phyloP scores from a whole-genome alignment of 1,140 invertebrate genomes.

The Adelges cooleyi region DNA sequence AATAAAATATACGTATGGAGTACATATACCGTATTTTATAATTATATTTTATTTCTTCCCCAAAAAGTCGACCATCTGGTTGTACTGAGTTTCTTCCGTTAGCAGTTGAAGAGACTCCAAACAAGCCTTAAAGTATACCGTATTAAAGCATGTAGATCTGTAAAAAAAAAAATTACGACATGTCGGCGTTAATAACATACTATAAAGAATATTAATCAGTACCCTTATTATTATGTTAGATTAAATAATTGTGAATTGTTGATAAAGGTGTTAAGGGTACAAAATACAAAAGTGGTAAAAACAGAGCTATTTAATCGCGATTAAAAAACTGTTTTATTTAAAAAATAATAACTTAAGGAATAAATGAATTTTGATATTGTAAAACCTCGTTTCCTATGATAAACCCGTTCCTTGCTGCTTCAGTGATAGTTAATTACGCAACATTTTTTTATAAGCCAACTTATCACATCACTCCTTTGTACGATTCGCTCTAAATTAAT shows the following conservation, averaged over 20 bases:
- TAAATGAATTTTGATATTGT: too few species aligned
- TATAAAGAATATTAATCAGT: not conserved
- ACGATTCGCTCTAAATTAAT: too few species aligned
- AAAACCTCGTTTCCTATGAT: too few species aligned
- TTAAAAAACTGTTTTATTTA: not conserved
- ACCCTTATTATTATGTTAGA: too few species aligned
- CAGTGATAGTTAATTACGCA: too few species aligned
- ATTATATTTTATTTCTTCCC: constrained; percentile 35
- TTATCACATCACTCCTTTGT: too few species aligned
- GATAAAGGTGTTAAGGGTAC: constrained; percentile 4
- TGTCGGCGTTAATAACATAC: not conserved
- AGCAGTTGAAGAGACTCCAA: constrained; percentile 70
- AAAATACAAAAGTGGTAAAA: constrained; percentile 15
- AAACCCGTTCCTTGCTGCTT: too few species aligned
- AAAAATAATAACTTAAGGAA: too few species aligned
- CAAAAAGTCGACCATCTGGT: constrained; percentile 49
- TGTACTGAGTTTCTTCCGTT: constrained; percentile 66
- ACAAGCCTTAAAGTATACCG: constrained; percentile 82
- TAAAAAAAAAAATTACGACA: constrained; percentile 37
- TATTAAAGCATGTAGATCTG: constrained; percentile 84
- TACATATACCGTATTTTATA: constrained; percentile 8
- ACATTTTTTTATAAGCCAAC: too few species aligned
- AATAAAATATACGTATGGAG: not conserved
- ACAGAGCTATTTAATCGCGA: not conserved
- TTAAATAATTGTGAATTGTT: constrained; percentile 4